A percentile compares a stretch with the other conserved stretches of the same genome.
Conservation (phyloP, 64 coral and sea anemone genomes). For the Actinia equina region DNA sequence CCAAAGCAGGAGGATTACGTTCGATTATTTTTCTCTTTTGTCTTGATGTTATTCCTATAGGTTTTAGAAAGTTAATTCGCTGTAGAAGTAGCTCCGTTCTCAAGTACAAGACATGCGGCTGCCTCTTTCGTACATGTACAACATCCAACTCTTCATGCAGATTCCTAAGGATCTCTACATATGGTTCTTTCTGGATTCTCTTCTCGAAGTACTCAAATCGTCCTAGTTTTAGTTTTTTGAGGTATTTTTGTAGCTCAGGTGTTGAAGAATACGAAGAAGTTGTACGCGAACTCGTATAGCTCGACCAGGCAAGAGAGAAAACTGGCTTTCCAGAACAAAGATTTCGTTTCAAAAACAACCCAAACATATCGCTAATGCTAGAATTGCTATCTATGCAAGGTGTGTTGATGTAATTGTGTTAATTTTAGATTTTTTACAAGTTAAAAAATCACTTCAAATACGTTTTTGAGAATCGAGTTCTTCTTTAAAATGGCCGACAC, state of each 20-base stretch:
- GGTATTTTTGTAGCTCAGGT: slow-evolving; percentile 19
- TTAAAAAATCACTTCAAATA: not conserved
- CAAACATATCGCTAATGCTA: not conserved
- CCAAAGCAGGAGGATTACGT: slow-evolving; percentile 60
- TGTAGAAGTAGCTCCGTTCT: slow-evolving; percentile 77
- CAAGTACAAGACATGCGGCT: slow-evolving; percentile 73
- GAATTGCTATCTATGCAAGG: not conserved
- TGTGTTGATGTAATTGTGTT: not conserved
- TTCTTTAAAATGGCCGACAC: slow-evolving; percentile 6
- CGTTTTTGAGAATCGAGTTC: not conserved
- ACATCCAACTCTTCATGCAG: slow-evolving; percentile 72
- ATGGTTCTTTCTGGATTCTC: not conserved
- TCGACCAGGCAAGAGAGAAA: not conserved
- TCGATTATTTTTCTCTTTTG: slow-evolving; percentile 81
- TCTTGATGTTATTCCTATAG: slow-evolving; percentile 56
- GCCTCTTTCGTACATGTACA: slow-evolving; percentile 54
- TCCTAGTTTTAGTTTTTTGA: slow-evolving; percentile 64
- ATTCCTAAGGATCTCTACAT: slow-evolving; percentile 56
- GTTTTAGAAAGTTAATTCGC: slow-evolving; percentile 66
- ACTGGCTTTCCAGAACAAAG: not conserved
- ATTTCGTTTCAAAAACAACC: not conserved
- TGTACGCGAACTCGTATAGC: not conserved
- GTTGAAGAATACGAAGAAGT: not conserved
- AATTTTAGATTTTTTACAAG: not conserved
- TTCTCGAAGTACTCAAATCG: slow-evolving; percentile 52